phyloP scores from a whole-genome alignment of 2,113 vertebrate species.

The Sus scrofa region T2T-Sscrofa CM000829.6:34973501-34974000 shows the following conservation, averaged over 20 bases:
- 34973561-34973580: neutral
- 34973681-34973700: neutral
- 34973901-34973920: neutral
- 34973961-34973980: neutral
- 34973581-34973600: neutral
- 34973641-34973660: neutral
- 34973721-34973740: neutral
- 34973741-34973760: neutral
- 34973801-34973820: constrained; percentile 3
- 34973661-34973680: neutral
- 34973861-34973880: constrained; percentile 56
- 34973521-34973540: neutral
- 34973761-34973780: neutral
- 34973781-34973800: constrained; percentile 26
- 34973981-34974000: neutral
- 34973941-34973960: neutral
- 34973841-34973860: neutral
- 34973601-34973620: constrained; percentile 8
- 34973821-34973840: constrained; percentile 5
- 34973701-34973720: neutral
- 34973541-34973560: neutral
- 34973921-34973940: neutral
- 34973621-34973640: neutral
- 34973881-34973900: constrained; percentile 31
- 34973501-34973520: neutral